A percentile compares a stretch with the other conserved stretches of the same genome.
phyloP scores from a whole-genome alignment of 2,888 invertebrate genomes.

The Drosophila crucigera region DNA sequence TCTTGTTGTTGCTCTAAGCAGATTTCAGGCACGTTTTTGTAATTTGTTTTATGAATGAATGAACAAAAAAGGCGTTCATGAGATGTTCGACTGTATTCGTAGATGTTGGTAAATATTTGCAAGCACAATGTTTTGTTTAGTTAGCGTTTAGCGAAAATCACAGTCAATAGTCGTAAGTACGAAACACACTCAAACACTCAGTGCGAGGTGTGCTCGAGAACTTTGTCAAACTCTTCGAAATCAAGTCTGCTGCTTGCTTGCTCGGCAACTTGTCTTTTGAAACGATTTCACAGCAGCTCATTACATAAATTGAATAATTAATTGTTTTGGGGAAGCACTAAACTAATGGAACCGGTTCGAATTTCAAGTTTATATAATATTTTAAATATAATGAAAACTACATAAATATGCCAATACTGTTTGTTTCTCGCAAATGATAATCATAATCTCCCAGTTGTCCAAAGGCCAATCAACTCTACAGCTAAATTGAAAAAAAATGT shows the following conservation, averaged over 20 bases:
- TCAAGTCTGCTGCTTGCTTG: background rate
- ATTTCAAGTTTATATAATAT: conserved; percentile 65
- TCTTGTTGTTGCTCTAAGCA: conserved; percentile 25
- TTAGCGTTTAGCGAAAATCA: conserved; percentile 60
- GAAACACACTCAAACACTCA: background rate
- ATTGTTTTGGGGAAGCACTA: conserved; percentile 55
- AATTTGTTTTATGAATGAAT: conserved; percentile 74
- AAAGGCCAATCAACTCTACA: conserved; percentile 70
- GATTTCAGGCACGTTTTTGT: conserved; percentile 65
- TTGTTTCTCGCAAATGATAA: conserved; percentile 10
- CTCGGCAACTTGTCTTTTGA: conserved; percentile 11
- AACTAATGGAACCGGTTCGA: conserved; percentile 63
- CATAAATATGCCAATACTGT: conserved; percentile 36
- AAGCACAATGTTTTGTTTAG: conserved; percentile 54
- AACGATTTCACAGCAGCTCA: conserved; percentile 22
- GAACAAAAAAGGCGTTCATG: conserved; percentile 22
- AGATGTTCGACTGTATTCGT: conserved; percentile 11
- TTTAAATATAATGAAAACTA: conserved; percentile 53
- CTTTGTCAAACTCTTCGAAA: conserved; percentile 17
- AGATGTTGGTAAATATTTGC: conserved; percentile 58
- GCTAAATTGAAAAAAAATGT: background rate
- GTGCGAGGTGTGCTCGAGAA: conserved; percentile 62
- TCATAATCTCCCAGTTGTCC: conserved; percentile 39
- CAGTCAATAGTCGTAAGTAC: conserved; percentile 3
- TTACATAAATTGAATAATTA: conserved; percentile 65